These are phyloP conservation scores for Tapirus terrestris DNA, from an alignment of 2,113 vertebrate genomes.

Conservation along the genomic window DNA sequence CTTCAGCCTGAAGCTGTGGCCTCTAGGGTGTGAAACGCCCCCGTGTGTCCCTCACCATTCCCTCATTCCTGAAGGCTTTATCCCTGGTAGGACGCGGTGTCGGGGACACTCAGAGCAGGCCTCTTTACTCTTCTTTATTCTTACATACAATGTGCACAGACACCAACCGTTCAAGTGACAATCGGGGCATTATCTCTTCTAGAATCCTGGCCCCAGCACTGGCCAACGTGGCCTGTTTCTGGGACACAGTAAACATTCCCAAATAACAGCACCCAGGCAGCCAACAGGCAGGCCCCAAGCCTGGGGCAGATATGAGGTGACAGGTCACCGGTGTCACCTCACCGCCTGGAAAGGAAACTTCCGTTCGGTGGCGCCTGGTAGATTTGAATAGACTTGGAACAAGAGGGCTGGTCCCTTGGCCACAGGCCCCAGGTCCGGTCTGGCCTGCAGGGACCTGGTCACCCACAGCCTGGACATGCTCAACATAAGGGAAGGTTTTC, in stretches of 20 bases:
- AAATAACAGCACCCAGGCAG: background rate
- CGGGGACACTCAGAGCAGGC: background rate
- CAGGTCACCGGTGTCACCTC: conserved; percentile 33
- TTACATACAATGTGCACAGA: background rate
- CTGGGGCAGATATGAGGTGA: conserved; percentile 9
- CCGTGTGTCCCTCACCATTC: too few relatives aligned
- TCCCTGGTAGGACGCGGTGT: background rate
- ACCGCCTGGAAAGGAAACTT: conserved; percentile 30
- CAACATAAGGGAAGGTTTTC: background rate
- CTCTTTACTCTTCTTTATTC: background rate
- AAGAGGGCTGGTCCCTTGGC: conserved; percentile 28
- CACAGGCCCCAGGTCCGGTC: background rate
- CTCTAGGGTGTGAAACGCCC: background rate
- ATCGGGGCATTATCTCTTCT: background rate
- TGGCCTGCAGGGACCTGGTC: background rate
- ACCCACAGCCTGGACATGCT: background rate
- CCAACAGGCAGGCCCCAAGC: background rate
- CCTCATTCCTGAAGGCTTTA: background rate
- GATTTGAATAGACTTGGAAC: background rate
- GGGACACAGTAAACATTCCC: background rate
- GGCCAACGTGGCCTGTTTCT: background rate
- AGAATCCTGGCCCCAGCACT: background rate
- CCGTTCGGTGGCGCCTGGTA: background rate
- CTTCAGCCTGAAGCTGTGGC: background rate
- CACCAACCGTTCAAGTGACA: conserved; percentile 55